Evolutionary conservation across 2,888 invertebrate species (phyloP).

Genomic region (Clanis bilineata): DNA sequence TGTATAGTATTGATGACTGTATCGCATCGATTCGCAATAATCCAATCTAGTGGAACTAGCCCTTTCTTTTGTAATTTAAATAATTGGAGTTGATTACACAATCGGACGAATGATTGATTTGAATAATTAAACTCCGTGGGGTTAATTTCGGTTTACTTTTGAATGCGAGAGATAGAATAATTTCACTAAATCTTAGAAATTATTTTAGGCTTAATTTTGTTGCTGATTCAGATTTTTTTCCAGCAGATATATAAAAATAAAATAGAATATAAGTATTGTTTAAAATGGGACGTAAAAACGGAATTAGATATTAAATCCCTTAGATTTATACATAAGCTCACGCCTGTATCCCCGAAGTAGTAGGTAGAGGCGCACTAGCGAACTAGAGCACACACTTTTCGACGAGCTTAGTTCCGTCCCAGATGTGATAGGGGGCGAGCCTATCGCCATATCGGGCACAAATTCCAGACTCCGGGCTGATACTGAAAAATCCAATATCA

Average conservation of each 20-base stretch:
- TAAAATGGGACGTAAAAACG: too few species aligned
- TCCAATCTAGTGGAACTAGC: neutral
- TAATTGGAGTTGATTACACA: conserved; percentile 40
- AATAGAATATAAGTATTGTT: neutral
- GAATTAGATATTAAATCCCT: too few species aligned
- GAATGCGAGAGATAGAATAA: neutral
- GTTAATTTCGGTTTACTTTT: conserved; percentile 15
- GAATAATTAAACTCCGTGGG: conserved; percentile 28
- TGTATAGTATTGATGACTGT: too few species aligned
- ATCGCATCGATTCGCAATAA: conserved; percentile 3
- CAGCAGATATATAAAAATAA: neutral
- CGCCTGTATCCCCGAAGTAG: too few species aligned
- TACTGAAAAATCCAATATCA: too few species aligned
- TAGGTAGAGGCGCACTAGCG: too few species aligned
- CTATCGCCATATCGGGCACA: too few species aligned
- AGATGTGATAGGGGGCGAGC: too few species aligned
- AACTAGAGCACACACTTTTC: too few species aligned
- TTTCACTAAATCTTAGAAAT: neutral
- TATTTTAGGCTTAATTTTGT: neutral
- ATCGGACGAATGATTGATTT: conserved; percentile 32
- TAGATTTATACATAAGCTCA: too few species aligned
- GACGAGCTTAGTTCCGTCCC: too few species aligned
- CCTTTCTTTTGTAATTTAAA: conserved; percentile 35
- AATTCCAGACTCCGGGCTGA: too few species aligned
- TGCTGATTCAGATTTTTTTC: neutral